phyloP scores from a whole-genome alignment of 2,888 invertebrate species.

The Allophyes oxyacanthae region DNA sequence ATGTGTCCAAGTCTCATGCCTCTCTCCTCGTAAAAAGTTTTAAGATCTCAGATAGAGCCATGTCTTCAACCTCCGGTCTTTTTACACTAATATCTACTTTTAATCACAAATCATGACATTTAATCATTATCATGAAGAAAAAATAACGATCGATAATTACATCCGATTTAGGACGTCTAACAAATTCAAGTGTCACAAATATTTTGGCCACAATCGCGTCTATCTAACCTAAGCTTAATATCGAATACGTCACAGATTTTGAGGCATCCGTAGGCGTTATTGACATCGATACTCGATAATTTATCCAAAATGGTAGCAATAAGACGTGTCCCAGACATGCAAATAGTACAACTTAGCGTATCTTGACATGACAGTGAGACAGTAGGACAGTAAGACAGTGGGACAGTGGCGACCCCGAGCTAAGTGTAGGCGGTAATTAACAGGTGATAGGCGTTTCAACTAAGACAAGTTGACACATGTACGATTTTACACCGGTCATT shows the following conservation, averaged over 20 bases:
- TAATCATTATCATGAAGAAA: too few species aligned
- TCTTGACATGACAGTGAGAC: constrained; percentile 63
- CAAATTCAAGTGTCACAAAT: too few species aligned
- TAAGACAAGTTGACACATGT: constrained; percentile 64
- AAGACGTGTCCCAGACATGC: constrained; percentile 57
- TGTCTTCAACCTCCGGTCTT: too few species aligned
- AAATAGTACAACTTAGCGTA: constrained; percentile 53
- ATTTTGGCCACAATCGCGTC: background rate
- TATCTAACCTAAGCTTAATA: constrained; percentile 18
- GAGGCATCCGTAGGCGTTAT: constrained; percentile 46
- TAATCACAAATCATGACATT: too few species aligned
- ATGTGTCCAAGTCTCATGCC: too few species aligned
- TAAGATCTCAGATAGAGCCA: too few species aligned
- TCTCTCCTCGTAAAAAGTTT: too few species aligned
- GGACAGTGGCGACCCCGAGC: constrained; percentile 64
- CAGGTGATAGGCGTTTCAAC: constrained; percentile 73
- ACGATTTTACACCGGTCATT: constrained; percentile 54
- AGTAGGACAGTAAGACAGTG: too few species aligned
- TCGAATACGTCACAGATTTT: constrained; percentile 12
- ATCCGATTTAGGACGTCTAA: too few species aligned
- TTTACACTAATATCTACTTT: too few species aligned
- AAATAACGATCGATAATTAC: too few species aligned
- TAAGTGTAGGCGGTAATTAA: constrained; percentile 77
- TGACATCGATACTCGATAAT: constrained; percentile 54
- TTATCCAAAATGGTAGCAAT: constrained; percentile 60